Evolutionary conservation across 2,113 vertebrate species (phyloP), one percentile per base, ranked within the genome.

Genomic region (Ardeotis arabs): DNA sequence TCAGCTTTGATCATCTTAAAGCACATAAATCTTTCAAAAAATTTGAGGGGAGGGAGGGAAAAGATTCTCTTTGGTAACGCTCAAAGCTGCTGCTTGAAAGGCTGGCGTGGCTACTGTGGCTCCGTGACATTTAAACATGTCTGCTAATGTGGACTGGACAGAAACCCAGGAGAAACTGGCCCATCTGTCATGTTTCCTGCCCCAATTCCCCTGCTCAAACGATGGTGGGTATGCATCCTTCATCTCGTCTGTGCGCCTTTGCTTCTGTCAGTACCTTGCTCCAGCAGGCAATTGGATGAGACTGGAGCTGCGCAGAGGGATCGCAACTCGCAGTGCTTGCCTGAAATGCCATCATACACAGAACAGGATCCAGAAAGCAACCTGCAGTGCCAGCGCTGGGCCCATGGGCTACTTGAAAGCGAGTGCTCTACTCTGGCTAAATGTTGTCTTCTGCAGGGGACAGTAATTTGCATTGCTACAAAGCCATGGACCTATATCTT

Each of bases 1-100:
- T 92, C 93, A 52, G 95, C 98, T 98, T 97, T 98, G 97, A 98
- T 98, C 98, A 97, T 95, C 96, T 90, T 97, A 89, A 97, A 95
- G 94, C 92, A 79, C 91, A 95, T 97, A 72, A 97, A 96, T 96
- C 96, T 96, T 97, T 96, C 96, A 96, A 81, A 82, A 87, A 69
- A 90, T 4, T 3, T 66, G 53, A 56, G 63, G 72, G 83, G 76
- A 28, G 52, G 77, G 53, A 87, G 39, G 66, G 86, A 62, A 87
- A 86, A 78, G 73, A 76, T 95, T 96, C 94, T 97, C 85, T 95
- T 95, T 90, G 91, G 95, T 93, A 92, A 73, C 7, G 69, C 92
- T 95, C 84, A 85, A 93, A 96, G 94, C 94, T n/a, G 84, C 79
- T 59, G 84, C 77, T 95, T 91, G 92, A 95, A 91, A 95, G 85